Evolutionary conservation across 2,888 invertebrate genomes (phyloP), one percentile per base, ranked within the genome.

Genomic region (Odiellus spinosus): DNA sequence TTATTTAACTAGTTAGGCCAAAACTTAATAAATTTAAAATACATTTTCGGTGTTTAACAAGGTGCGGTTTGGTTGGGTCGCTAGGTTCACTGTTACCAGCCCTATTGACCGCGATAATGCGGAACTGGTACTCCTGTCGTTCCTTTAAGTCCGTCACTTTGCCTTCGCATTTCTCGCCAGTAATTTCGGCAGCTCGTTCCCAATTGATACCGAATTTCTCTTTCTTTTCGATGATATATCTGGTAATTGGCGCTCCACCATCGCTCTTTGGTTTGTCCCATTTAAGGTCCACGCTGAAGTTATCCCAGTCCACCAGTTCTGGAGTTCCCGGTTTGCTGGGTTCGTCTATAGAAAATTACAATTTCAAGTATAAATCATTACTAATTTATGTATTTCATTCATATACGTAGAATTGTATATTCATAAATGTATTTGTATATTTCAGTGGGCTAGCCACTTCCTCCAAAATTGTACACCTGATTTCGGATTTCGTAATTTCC

Each of bases 231-330:
- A 93, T 77, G 65, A 90, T 81, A 65, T 93, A 93, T 65, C 87
- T 86, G 61, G 83, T 84, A 64, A 95, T 82, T 1, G 91, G 91
- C 35, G 79, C 74, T 34, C 93, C 93, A 32, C 95, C 95, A 62
- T 93, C 91, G 62, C 91, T 91, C 59, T 85, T 84, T 0, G 93
- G 93, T 63, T 87, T 86, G 64, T 86, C 79, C 91, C 91, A 93
- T 58, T 76, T 75, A n/a, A 88, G 73, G 45, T 63, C 59, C 3
- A 48, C 52, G 41, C 70, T 69, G 51, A 64, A 65, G 44, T 64
- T 64, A 58, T 74, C 72, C 63, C 65, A 74, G 50, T 72, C 71
- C 14, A 60, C 66, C 38, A 66, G 57, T 41, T 68, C 65, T 11
- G 72, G 72, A 52, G 66, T 65, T 40, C 69, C 67, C 18, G 71